These are phyloP conservation scores for Psittacula echo DNA, from an alignment of 2,797 vertebrate species.

Conservation along the genomic window DNA sequence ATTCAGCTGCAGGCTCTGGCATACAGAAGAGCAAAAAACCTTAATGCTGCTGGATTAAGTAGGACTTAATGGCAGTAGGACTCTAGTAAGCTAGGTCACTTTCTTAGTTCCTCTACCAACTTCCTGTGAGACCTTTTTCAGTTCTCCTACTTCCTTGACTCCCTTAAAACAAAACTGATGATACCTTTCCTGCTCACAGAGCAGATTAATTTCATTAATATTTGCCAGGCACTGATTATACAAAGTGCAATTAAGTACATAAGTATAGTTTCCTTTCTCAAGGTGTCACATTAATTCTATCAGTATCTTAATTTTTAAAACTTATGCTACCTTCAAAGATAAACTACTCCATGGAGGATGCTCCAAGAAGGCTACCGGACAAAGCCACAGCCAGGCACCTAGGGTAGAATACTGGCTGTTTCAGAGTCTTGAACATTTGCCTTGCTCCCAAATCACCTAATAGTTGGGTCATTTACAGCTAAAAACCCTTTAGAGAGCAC, in stretches of 20 bases:
- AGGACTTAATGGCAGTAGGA: not conserved
- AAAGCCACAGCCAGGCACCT: not conserved
- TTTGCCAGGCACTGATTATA: not conserved
- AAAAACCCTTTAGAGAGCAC: not conserved
- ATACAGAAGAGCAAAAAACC: not conserved
- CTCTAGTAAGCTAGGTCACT: not conserved
- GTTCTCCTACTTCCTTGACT: not conserved
- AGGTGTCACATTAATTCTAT: fast-evolving
- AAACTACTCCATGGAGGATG: not conserved
- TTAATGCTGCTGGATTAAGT: not conserved
- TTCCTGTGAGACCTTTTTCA: not conserved
- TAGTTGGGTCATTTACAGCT: not conserved
- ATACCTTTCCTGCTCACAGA: not conserved
- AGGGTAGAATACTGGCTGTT: not conserved
- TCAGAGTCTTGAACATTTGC: not conserved
- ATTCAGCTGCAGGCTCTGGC: not conserved
- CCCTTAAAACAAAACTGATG: not conserved
- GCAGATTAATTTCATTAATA: not conserved
- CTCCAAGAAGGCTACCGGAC: not conserved
- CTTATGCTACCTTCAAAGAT: not conserved
- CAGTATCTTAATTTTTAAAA: not conserved
- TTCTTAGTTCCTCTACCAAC: not conserved
- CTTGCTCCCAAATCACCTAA: not conserved
- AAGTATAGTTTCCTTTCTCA: not conserved
- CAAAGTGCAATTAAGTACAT: not conserved